phyloP scores from a whole-genome alignment of 64 coral and sea anemone species.

The Montipora foliosa region DNA sequence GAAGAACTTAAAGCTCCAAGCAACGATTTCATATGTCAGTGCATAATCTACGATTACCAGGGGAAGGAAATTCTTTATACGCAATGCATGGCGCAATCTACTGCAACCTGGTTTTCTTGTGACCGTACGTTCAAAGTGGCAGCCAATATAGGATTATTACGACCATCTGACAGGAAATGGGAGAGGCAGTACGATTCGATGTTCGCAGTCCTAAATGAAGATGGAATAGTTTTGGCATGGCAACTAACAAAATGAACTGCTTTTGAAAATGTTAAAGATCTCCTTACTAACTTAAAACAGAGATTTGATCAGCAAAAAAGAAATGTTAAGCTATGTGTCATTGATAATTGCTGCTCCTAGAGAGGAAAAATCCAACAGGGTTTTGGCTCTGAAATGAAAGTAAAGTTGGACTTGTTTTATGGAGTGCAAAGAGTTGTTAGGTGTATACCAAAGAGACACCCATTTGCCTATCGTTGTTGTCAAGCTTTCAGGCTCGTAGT shows the following conservation, averaged over 20 bases:
- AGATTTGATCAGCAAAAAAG: conserved; percentile 39
- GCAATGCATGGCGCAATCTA: conserved; percentile 22
- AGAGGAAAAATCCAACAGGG: conserved; percentile 30
- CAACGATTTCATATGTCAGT: not conserved
- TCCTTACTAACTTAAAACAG: conserved; percentile 10
- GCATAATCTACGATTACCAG: conserved; percentile 28
- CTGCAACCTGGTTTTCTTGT: conserved; percentile 65
- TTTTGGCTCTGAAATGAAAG: conserved; percentile 44
- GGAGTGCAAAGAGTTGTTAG: conserved; percentile 17
- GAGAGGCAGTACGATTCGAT: conserved; percentile 73
- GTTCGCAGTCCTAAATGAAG: conserved; percentile 6
- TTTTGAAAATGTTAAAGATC: conserved; percentile 33
- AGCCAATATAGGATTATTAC: conserved; percentile 45
- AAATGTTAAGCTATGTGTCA: conserved; percentile 49
- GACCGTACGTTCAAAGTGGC: conserved; percentile 80
- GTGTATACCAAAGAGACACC: conserved; percentile 56
- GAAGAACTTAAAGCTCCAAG: conserved; percentile 21
- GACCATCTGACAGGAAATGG: conserved; percentile 60
- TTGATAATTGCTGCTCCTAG: conserved; percentile 55
- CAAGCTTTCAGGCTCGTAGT: conserved; percentile 53
- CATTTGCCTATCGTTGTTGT: conserved; percentile 50
- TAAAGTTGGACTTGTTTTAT: conserved; percentile 48
- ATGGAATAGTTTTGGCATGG: conserved; percentile 15
- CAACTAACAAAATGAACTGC: not conserved
- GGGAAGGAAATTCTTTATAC: conserved; percentile 29